phyloP scores from a whole-genome alignment of 2,797 vertebrate species.

The Myotis planiceps region DNA sequence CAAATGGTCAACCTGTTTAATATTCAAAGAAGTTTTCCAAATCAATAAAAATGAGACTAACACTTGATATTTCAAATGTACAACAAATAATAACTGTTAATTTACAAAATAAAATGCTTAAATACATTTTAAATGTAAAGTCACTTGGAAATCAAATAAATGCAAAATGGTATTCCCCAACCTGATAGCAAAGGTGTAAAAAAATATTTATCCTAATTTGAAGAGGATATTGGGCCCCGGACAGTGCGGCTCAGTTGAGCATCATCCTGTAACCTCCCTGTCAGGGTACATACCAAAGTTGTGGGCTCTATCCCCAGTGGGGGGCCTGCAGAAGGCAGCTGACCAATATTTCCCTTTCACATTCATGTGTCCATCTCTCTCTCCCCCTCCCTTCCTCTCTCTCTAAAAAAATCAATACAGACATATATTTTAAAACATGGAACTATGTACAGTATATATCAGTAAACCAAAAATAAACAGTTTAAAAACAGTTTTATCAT shows the following conservation, averaged over 20 bases:
- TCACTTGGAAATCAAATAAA: neutral
- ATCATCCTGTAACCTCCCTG: no score
- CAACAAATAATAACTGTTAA: neutral
- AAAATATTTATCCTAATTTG: neutral
- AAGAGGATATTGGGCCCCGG: neutral
- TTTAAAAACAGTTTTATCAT: neutral
- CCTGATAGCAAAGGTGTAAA: neutral
- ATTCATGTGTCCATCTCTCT: no score
- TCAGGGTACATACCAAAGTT: no score
- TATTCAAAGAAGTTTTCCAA: neutral
- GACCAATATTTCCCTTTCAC: no score
- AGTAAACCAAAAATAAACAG: neutral
- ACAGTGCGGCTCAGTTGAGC: no score
- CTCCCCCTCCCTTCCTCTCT: no score
- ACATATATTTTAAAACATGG: neutral
- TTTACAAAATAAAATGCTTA: neutral
- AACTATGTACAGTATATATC: neutral
- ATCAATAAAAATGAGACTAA: neutral
- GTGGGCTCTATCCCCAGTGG: no score
- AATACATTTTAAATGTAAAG: neutral
- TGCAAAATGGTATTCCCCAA: neutral
- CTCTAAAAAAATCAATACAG: no score
- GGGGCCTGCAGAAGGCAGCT: no score
- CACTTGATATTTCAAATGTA: neutral
- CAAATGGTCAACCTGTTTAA: neutral